Base-by-base conservation (phyloP, 2,113 vertebrate species). In the Scophthalmus maximus region DNA sequence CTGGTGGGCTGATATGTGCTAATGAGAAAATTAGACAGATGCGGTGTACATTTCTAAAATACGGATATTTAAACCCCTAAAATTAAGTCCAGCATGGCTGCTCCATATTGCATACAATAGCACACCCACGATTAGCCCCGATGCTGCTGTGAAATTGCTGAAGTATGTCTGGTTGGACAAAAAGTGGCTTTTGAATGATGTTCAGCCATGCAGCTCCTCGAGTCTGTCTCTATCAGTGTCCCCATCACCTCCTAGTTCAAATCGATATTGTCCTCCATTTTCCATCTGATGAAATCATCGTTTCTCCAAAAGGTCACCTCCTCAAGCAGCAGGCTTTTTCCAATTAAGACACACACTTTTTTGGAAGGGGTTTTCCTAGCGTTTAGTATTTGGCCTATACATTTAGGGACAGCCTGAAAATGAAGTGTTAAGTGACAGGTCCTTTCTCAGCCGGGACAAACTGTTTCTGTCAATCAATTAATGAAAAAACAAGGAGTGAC, bases 1-100 rank as follows among this genome's bases (percentile, higher is more conserved):
- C 82, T 82, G 60, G 63, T 78, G 81, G 81, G 63, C 69, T 78
- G 80, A 87, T 87, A 85, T 81, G 66, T 75, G 78, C 82, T 81
- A 50, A 61, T 61, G 67, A 20, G 23, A 73, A 49, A 85, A 87
- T 88, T 64, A 81, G 42, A n/a, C n/a, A 40, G 14, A 40, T 40
- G 36, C 17, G 17, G 36, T 40, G 36, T 40, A 40, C 14, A 40
- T 40, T 40, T 40, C 36, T 40, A 15, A 4, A 69, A 26, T 3
- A 23, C 23, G 38, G 8, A 7, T 8, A 6, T 6, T 52, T 52
- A n/a, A 14, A 40, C 38, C 17, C 22, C 30, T 5, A 30, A 42
- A n/a, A 18, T 32, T 12, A 15, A 40, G 18, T 22, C 8, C 18
- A 12, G 34, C 14, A 11, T 29, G 23, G 7, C 18, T n/a, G 25